Conservation (phyloP, 2,797 vertebrate species). For the Sphenodon punctatus region DNA sequence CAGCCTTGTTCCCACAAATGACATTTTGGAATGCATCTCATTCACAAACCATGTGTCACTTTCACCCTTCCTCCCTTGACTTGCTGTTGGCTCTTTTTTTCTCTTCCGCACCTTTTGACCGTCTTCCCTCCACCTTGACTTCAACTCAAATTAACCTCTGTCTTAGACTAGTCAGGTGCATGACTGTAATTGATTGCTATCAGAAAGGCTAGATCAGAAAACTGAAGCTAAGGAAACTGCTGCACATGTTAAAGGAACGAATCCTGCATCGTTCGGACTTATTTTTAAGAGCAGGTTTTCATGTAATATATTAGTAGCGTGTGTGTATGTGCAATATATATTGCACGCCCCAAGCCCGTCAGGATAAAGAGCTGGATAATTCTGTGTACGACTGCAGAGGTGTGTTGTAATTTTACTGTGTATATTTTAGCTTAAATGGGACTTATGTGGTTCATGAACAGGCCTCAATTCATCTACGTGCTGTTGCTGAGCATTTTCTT, state of each 20-base stretch:
- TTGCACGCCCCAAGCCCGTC: no score
- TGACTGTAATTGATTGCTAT: background rate
- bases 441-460: constrained; percentile 24
- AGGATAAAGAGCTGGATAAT: no score
- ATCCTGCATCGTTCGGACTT: no score
- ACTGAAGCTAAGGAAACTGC: background rate
- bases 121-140: background rate
- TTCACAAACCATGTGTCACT: background rate
- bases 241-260: background rate
- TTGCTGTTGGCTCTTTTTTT: background rate
- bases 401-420: background rate
- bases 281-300: background rate
- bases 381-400: constrained; percentile 21
- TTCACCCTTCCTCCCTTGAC: background rate
- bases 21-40: background rate
- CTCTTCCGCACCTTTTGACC: background rate
- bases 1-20: background rate
- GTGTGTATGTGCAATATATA: background rate
- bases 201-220: background rate
- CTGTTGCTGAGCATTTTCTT: constrained; percentile 49
- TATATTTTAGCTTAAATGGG: constrained; percentile 39
- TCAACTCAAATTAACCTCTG: background rate
- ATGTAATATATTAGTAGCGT: background rate
- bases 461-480: constrained; percentile 25
- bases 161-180: background rate